A percentile compares a stretch with the other conserved stretches of the same genome.
These are phyloP conservation scores for Platorchestia sp. DNA, from an alignment of 1,140 invertebrate genomes.

Conservation along the genomic window DNA sequence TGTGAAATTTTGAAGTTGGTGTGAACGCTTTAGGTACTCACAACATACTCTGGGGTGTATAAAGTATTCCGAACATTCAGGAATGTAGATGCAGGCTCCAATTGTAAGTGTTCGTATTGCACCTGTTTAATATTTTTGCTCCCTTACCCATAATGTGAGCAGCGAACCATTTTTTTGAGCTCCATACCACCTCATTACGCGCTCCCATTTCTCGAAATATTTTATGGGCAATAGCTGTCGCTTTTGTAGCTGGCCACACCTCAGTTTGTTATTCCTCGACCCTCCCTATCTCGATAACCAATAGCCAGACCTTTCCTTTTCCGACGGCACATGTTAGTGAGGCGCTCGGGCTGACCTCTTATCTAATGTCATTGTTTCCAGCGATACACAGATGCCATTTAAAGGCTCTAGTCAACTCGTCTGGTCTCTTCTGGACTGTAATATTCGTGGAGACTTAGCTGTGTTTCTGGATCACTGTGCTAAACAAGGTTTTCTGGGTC, in stretches of 20 bases:
- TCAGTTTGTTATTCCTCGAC: not conserved
- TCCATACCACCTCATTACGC: not conserved
- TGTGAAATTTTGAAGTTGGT: not conserved
- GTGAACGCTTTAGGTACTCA: not conserved
- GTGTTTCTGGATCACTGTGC: not conserved
- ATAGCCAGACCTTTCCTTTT: constrained; percentile 1
- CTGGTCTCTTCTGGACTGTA: not conserved
- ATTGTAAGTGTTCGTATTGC: not conserved
- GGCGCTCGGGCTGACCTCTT: not conserved
- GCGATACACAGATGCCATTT: constrained; percentile 45
- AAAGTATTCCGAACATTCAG: not conserved
- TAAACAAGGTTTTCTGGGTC: not conserved
- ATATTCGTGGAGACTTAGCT: not conserved
- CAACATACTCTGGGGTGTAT: too few species aligned
- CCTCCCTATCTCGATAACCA: constrained; percentile 18
- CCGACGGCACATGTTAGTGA: not conserved
- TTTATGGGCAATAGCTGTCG: not conserved
- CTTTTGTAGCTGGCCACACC: not conserved
- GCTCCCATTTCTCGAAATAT: not conserved
- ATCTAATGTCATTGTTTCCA: constrained; percentile 32
- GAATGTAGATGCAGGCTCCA: not conserved
- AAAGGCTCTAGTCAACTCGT: not conserved
- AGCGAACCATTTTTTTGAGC: not conserved
- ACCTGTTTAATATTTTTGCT: not conserved
- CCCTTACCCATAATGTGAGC: not conserved